Percentiles rank a stretch among this genome's conserved stretches.
phyloP scores from a whole-genome alignment of 2,797 vertebrate species.

The Micromesistius poutassou region DNA sequence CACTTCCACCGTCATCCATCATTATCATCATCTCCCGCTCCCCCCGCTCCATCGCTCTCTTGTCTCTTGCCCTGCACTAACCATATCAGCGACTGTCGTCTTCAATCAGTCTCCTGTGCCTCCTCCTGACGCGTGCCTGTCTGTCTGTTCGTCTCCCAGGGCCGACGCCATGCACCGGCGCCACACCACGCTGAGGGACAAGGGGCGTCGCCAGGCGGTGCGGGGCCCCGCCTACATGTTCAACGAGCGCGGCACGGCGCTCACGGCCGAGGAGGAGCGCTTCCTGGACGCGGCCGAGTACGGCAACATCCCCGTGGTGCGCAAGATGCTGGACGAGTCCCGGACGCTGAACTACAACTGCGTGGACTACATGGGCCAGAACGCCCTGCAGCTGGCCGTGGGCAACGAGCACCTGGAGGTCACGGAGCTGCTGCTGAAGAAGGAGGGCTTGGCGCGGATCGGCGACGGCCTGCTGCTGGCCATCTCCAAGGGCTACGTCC shows the following conservation, averaged over 20 bases:
- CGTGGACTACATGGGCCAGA: slow-evolving; percentile 98
- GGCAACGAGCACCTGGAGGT: slow-evolving; percentile 95
- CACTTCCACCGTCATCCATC: slow-evolving; percentile 16
- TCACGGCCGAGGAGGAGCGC: slow-evolving; percentile 89
- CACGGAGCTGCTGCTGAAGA: slow-evolving; percentile 91
- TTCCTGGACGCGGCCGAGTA: slow-evolving; percentile 94
- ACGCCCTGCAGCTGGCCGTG: slow-evolving; percentile 89
- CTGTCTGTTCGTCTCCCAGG: slow-evolving; percentile 64
- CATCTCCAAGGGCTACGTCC: slow-evolving; percentile 94
- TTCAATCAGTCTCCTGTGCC: background rate
- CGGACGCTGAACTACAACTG: slow-evolving; percentile 95
- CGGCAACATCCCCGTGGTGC: slow-evolving; percentile 94
- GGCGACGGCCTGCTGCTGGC: slow-evolving; percentile 90
- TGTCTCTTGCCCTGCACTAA: background rate
- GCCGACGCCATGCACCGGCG: slow-evolving; percentile 88
- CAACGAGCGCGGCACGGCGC: slow-evolving; percentile 90
- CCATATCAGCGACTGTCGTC: too few relatives aligned
- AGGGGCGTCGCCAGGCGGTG: slow-evolving; percentile 92
- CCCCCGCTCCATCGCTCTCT: slow-evolving; percentile 13
- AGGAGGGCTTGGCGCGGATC: slow-evolving; percentile 87
- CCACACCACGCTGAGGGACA: slow-evolving; percentile 91
- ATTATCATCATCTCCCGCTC: slow-evolving; percentile 3
- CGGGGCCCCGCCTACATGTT: slow-evolving; percentile 97
- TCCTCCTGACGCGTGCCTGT: background rate
- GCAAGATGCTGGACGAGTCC: slow-evolving; percentile 96